Base-by-base conservation (phyloP, 2,888 invertebrate genomes). In the Glyphotaelius pellucidus region DNA sequence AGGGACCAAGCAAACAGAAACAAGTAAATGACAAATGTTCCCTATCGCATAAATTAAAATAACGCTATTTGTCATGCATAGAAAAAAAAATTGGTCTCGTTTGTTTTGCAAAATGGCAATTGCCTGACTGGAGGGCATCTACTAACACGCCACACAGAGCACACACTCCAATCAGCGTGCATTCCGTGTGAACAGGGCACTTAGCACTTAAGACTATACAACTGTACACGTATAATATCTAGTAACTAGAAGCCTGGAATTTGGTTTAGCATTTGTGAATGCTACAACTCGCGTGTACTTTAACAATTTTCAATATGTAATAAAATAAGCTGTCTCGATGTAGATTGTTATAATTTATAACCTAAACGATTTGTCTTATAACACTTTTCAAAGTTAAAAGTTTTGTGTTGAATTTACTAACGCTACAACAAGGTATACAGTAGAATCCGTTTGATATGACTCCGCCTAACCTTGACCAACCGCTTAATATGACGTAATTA, bases 101-200 rank as follows among this genome's bases (percentile, higher is more conserved):
- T 83, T 83, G 35, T 83, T 25, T 38, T 83, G 83, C 32, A 32
- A 83, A 83, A 83, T 83, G 83, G 83, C 83, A 83, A 35, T 35
- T 35, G 83, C 83, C 35, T 83, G 83, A 83, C 83, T 83, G 38
- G 38, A 83, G 83, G 11, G 83, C 83, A 83, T 83, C 83, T 35
- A 15, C 47, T 47, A 47, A 83, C 83, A 35, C 38, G 83, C 83
- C 83, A 32, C 32, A 35, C 19, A 11, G 83, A 32, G 19, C 35
- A 83, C 35, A 83, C 35, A 38, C 38, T 35, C 32, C 25, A 83
- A 83, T 32, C 83, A 83, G 67, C 67, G 67, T 67, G 67, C 67
- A 67, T 67, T 67, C 67, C n/a, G 25, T 67, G 67, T 67, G 25
- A 67, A 67, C 67, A 67, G 67, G 25, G 67, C 67, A 67, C 67